A percentile compares a stretch with the other conserved stretches of the same genome.
phyloP scores from a whole-genome alignment of 2,888 invertebrate genomes.

The Drosophila bunnanda region DNA sequence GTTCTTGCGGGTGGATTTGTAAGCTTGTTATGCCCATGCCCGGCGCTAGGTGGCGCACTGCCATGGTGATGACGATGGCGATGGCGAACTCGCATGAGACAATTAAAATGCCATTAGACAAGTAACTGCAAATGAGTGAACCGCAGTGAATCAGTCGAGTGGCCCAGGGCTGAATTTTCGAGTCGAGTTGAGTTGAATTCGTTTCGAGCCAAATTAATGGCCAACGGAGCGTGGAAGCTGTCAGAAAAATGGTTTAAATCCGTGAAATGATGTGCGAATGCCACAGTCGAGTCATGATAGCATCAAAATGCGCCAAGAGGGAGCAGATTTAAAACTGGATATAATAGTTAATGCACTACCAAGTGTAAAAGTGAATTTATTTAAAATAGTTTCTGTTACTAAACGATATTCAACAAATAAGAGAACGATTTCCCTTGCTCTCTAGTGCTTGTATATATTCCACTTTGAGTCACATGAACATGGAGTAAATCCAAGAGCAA shows the following conservation, averaged over 20 bases:
- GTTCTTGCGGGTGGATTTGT: conserved; percentile 4
- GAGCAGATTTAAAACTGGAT: not conserved
- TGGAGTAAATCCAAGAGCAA: conserved; percentile 5
- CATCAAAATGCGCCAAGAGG: not conserved
- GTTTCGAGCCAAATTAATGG: conserved; percentile 40
- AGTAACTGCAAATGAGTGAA: conserved; percentile 50
- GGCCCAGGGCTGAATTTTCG: conserved; percentile 14
- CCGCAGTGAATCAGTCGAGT: conserved; percentile 24
- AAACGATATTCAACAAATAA: too few species aligned
- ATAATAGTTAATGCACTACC: not conserved
- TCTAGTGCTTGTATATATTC: not conserved
- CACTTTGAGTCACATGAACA: not conserved
- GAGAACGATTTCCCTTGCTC: too few species aligned
- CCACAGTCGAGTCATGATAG: not conserved
- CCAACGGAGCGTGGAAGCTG: conserved; percentile 33
- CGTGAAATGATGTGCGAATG: conserved; percentile 28
- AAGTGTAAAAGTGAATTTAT: not conserved
- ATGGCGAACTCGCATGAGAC: conserved; percentile 51
- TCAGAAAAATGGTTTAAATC: conserved; percentile 28
- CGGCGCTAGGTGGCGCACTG: conserved; percentile 35
- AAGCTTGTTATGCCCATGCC: conserved; percentile 6
- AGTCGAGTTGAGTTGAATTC: conserved; percentile 22
- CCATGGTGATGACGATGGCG: conserved; percentile 6
- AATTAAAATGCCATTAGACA: conserved; percentile 74
- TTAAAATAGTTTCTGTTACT: not conserved